Conservation (phyloP, 2,888 invertebrate genomes). For the Capitulum mitella region DNA sequence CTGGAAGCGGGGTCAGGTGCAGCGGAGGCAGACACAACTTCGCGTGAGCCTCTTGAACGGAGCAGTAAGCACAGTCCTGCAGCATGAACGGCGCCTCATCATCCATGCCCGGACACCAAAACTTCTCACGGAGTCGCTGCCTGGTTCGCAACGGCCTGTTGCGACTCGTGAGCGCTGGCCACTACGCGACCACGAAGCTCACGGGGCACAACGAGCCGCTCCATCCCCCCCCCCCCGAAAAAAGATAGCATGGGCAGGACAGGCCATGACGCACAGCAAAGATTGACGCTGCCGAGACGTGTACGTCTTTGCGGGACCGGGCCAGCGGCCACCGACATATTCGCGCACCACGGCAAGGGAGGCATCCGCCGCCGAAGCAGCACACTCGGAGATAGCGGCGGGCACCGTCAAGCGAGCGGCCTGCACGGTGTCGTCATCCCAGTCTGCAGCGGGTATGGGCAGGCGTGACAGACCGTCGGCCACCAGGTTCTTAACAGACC, state of each 20-base stretch:
- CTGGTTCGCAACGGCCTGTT: background rate
- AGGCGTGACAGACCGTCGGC: background rate
- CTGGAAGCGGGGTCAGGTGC: background rate
- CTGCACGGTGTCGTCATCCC: background rate
- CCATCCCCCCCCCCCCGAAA: background rate
- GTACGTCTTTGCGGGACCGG: background rate
- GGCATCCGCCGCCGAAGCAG: background rate
- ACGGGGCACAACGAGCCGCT: too few relatives aligned
- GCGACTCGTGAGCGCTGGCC: background rate
- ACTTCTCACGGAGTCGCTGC: background rate
- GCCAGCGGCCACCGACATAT: background rate
- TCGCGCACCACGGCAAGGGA: background rate
- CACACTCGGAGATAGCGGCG: background rate
- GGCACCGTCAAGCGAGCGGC: background rate
- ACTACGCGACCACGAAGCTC: background rate
- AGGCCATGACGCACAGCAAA: background rate
- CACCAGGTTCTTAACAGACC: background rate
- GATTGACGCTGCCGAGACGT: background rate
- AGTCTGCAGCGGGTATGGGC: background rate
- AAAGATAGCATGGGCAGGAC: background rate
- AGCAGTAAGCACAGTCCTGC: background rate
- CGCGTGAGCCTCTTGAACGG: background rate
- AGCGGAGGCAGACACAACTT: background rate
- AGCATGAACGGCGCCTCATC: background rate
- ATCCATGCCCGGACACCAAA: background rate